Evolutionary conservation across 2,888 invertebrate species (phyloP), one percentile per base, ranked within the genome.

Genomic region (Macropis europaea): DNA sequence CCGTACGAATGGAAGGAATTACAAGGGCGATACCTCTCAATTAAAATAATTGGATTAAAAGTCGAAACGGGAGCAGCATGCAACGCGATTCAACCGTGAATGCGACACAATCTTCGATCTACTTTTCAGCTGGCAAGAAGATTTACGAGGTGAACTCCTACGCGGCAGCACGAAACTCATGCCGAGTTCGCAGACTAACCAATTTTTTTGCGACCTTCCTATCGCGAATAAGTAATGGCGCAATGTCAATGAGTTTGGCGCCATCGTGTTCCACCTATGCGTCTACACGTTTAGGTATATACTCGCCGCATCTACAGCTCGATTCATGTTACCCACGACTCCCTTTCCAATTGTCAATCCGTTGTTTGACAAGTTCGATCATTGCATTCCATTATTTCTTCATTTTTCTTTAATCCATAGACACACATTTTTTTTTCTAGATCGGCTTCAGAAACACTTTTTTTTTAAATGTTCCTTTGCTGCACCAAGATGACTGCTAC

Each of bases 241-340:
- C 32, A 64, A 60, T 73, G 80, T 77, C 83, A 76, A 80, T 82
- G 83, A 77, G 74, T 77, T 83, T 76, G 77, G 77, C 83, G 84
- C 81, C 82, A 76, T 76, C 75, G 68, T 69, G 68, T 73, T 71
- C 50, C 32, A 42, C 7, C 47, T 42, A 53, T 62, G 26, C 42
- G 19, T 34, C 26, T 63, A 52, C 59, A 50, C 47, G 53, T 71
- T 54, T 60, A 24, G 17, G 30, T 42, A 52, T 34, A 56, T n/a
- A n/a, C n/a, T n/a, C 32, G 54, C 11, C 9, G 22, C 43, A 36
- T 43, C 34, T 66, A 60, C 48, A 34, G 30, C 11, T n/a, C 19
- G 69, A 69, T 42, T 42, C 66, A 9, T 13, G 6, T 1, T 2
- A 36, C 11, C 36, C 52, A n/a, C n/a, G n/a, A n/a, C n/a, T n/a